phyloP scores from a whole-genome alignment of 2,113 vertebrate species.

The Diadophis punctatus region DNA sequence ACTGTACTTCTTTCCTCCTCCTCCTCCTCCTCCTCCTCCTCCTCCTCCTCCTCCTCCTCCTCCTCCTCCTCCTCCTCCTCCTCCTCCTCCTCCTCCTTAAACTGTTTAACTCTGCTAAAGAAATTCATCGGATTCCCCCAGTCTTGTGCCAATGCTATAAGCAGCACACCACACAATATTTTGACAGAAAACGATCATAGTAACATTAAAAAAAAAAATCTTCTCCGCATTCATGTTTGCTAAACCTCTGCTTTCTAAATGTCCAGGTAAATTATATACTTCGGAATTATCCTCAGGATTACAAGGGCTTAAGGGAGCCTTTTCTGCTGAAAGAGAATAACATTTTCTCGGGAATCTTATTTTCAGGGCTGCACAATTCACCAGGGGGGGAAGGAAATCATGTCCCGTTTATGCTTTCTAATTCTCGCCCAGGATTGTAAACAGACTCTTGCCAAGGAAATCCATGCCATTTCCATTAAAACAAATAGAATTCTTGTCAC shows the following conservation, averaged over 20 bases:
- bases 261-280: not conserved
- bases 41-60: not conserved
- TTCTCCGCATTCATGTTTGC: not conserved
- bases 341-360: slow-evolving; percentile 20
- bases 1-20: not conserved
- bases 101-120: not conserved
- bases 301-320: not conserved
- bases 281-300: not conserved
- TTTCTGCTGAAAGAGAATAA: slow-evolving; percentile 5
- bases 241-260: not conserved
- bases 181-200: not conserved
- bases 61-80: not conserved
- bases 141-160: not conserved
- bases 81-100: not conserved
- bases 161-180: not conserved
- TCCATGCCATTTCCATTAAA: slow-evolving; percentile 17
- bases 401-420: not conserved
- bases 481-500: not conserved
- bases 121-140: not conserved
- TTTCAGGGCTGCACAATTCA: slow-evolving; percentile 28
- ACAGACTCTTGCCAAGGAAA: slow-evolving; percentile 1
- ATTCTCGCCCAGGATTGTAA: slow-evolving; percentile 19
- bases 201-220: too few species aligned
- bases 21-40: not conserved
- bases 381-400: not conserved